Evolutionary conservation across 2,888 invertebrate species (phyloP).

Genomic region (Ormyrus labotus): DNA sequence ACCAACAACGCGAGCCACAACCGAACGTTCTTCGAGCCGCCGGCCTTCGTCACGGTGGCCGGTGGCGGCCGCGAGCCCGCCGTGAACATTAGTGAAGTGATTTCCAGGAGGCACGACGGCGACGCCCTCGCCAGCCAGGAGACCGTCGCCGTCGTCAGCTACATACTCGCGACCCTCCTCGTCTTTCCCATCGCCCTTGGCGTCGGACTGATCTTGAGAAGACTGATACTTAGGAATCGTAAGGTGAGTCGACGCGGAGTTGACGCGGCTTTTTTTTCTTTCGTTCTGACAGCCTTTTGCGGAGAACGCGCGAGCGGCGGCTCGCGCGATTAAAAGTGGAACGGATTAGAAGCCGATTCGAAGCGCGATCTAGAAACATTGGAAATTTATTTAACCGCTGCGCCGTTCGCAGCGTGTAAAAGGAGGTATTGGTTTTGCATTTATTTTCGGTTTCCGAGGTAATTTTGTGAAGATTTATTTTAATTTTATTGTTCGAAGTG

Average conservation of each 20-base stretch:
- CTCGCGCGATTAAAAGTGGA: too few species aligned
- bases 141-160: conserved; percentile 74
- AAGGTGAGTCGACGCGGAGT: conserved; percentile 66
- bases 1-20: conserved; percentile 59
- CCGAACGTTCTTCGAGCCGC: conserved; percentile 65
- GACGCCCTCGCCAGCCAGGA: conserved; percentile 71
- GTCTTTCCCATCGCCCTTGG: conserved; percentile 76
- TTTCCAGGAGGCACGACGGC: conserved; percentile 72
- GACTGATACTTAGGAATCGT: conserved; percentile 75
- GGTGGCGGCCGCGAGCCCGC: conserved; percentile 57
- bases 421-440: too few species aligned
- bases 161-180: conserved; percentile 75
- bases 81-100: conserved; percentile 72
- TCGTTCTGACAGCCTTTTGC: not conserved
- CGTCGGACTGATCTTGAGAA: conserved; percentile 74
- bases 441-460: too few species aligned
- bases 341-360: too few species aligned
- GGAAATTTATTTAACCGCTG: too few species aligned
- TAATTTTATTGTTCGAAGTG: not conserved
- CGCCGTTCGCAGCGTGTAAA: too few species aligned
- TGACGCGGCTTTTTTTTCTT: not conserved
- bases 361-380: not conserved
- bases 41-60: conserved; percentile 65
- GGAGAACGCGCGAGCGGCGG: too few species aligned
- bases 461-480: not conserved